phyloP scores from a whole-genome alignment of 2,888 invertebrate genomes.

The Ophion ventricosus region DNA sequence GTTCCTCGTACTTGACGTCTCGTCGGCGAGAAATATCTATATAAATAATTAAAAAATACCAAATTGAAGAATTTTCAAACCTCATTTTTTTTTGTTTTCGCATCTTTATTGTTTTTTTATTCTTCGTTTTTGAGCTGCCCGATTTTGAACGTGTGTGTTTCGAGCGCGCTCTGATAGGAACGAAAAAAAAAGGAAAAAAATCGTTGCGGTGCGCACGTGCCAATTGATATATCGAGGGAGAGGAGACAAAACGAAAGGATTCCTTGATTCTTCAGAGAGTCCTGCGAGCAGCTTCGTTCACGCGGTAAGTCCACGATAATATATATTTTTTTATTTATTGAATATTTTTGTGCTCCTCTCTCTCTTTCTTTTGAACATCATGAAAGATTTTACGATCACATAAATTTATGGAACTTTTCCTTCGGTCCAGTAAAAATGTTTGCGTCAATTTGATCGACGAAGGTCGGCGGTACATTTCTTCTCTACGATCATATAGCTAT shows the following conservation, averaged over 20 bases:
- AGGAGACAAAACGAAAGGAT: not conserved
- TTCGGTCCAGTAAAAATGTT: not conserved
- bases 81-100: not conserved
- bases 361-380: not conserved
- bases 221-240: conserved; percentile 1
- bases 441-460: not conserved
- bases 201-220: conserved; percentile 61
- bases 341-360: not conserved
- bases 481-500: no score
- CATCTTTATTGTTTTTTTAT: not conserved
- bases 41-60: not conserved
- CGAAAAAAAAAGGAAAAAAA: not conserved
- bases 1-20: not conserved
- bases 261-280: conserved; percentile 51
- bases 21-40: not conserved
- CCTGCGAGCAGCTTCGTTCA: conserved; percentile 59
- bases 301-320: conserved; percentile 44
- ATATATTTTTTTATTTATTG: not conserved
- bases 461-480: no score
- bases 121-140: not conserved
- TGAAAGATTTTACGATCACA: not conserved
- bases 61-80: not conserved
- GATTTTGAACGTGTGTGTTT: conserved; percentile 42
- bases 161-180: conserved; percentile 6
- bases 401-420: not conserved